phyloP scores from a whole-genome alignment of 2,797 vertebrate genomes.

The Parotocinclus haroldoi region DNA sequence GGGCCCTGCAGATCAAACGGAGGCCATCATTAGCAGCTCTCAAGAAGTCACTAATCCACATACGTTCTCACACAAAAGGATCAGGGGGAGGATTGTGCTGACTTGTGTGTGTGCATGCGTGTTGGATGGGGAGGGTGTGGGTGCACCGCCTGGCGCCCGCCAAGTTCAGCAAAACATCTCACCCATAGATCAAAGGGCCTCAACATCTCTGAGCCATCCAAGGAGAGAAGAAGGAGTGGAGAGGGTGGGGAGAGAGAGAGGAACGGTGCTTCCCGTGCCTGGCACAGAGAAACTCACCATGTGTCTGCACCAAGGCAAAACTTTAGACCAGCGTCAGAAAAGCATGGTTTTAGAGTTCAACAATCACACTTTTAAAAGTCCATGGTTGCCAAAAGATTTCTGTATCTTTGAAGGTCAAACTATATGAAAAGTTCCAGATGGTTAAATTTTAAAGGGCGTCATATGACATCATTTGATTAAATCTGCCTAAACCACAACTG shows the following conservation, averaged over 20 bases:
- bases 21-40: slow-evolving; percentile 71
- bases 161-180: slow-evolving; percentile 67
- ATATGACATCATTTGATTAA: too few relatives aligned
- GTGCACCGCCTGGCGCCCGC: slow-evolving; percentile 55
- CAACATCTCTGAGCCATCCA: slow-evolving; percentile 46
- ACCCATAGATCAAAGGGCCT: slow-evolving; percentile 72
- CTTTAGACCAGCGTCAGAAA: background rate
- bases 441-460: too few relatives aligned
- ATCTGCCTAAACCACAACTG: too few relatives aligned
- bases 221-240: slow-evolving; percentile 30
- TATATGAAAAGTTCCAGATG: too few relatives aligned
- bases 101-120: slow-evolving; percentile 30
- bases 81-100: slow-evolving; percentile 56
- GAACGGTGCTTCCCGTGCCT: slow-evolving; percentile 31
- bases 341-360: background rate
- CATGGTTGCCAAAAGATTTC: too few relatives aligned
- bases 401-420: too few relatives aligned
- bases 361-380: too few relatives aligned
- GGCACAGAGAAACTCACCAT: slow-evolving; percentile 35
- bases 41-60: slow-evolving; percentile 70
- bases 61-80: slow-evolving; percentile 63
- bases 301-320: slow-evolving; percentile 7
- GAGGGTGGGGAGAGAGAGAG: slow-evolving; percentile 5
- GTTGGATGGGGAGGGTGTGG: slow-evolving; percentile 27
- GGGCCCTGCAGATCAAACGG: slow-evolving; percentile 73